A percentile compares a stretch with the other conserved stretches of the same genome.
Conservation (phyloP, 1,140 invertebrate species). For the Tachypleus tridentatus region DNA sequence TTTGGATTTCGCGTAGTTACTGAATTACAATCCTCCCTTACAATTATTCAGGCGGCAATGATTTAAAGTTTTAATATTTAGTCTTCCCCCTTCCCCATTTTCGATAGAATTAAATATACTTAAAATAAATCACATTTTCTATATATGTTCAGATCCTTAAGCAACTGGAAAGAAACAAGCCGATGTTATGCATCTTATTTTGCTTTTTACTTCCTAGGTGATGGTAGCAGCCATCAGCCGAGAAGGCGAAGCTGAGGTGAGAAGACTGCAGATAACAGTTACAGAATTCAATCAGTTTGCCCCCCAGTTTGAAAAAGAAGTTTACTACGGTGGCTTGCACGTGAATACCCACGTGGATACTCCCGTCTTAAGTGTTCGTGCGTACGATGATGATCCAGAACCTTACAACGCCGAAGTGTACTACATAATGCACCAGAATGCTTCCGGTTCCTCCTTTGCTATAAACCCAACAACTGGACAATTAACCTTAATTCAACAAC, state of each 20-base stretch:
- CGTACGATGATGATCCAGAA: background rate
- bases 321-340: background rate
- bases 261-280: background rate
- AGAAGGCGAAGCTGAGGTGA: background rate
- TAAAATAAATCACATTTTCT: too few species aligned
- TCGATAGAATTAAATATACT: too few species aligned
- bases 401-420: conserved; percentile 1
- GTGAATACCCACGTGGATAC: background rate
- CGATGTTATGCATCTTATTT: background rate
- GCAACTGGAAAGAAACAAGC: background rate
- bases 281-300: background rate
- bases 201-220: background rate
- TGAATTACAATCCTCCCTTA: too few species aligned
- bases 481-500: background rate
- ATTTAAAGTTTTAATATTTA: too few species aligned
- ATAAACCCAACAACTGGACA: background rate
- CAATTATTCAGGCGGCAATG: too few species aligned
- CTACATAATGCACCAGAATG: background rate
- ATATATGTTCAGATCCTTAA: too few species aligned
- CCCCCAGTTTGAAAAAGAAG: background rate
- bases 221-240: background rate
- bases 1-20: too few species aligned
- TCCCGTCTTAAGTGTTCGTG: background rate
- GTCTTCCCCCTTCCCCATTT: too few species aligned
- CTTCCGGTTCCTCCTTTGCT: background rate